Conservation (phyloP, 2,113 vertebrate genomes). For the Labeo catla region DNA sequence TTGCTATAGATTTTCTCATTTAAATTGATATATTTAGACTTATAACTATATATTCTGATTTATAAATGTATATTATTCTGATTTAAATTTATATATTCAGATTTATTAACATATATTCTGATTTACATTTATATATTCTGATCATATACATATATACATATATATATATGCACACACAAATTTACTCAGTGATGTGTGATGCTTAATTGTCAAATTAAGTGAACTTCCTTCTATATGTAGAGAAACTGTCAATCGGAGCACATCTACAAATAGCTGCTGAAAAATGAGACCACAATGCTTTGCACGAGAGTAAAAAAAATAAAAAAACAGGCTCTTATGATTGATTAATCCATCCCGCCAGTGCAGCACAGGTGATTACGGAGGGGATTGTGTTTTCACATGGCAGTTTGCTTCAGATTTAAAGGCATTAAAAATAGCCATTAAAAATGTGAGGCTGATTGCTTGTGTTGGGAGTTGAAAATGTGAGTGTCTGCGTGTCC, state of each 20-base stretch:
- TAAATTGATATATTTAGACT: no score
- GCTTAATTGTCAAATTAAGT: not conserved
- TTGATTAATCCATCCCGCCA: conserved; percentile 29
- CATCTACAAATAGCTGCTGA: not conserved
- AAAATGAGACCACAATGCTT: not conserved
- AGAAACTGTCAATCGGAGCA: not conserved
- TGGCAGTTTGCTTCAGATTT: conserved; percentile 23
- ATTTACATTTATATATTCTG: no score
- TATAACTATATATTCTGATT: no score
- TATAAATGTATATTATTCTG: no score
- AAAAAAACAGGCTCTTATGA: conserved; percentile 10
- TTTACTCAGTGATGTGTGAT: no score
- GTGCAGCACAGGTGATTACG: conserved; percentile 24
- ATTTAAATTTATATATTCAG: no score
- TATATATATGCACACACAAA: no score
- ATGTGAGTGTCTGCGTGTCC: not conserved
- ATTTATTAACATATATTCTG: no score
- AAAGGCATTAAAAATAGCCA: conserved; percentile 16
- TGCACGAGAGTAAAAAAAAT: not conserved
- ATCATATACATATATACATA: no score
- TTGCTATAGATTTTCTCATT: no score
- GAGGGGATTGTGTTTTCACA: conserved; percentile 17
- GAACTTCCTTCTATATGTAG: not conserved
- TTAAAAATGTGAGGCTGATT: conserved; percentile 16
- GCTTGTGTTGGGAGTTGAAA: not conserved